Evolutionary conservation across 2,888 invertebrate species (phyloP).

Genomic region (Meteorus cinctellus): DNA sequence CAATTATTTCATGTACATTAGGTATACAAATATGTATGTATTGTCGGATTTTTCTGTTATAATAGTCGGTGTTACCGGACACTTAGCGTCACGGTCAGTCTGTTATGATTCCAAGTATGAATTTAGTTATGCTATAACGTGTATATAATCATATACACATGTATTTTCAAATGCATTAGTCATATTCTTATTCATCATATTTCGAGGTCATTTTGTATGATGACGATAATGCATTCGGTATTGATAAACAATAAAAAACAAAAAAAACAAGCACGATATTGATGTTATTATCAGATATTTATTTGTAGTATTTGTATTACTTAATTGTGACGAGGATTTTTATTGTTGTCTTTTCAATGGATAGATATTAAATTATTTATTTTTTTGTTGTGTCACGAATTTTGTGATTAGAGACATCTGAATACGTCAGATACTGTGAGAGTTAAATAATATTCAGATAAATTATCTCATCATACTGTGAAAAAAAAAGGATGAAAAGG

Average conservation of each 20-base stretch:
- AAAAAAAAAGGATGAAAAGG: too few species aligned
- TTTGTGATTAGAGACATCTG: too few species aligned
- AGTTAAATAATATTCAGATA: too few species aligned
- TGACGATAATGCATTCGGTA: not conserved
- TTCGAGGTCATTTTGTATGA: constrained; percentile 28
- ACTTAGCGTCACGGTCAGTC: constrained; percentile 22
- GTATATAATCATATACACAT: not conserved
- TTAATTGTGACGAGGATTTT: too few species aligned
- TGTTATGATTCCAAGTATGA: constrained; percentile 15
- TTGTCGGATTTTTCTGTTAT: not conserved
- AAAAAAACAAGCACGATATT: not conserved
- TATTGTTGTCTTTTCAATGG: too few species aligned
- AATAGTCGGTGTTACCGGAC: constrained; percentile 11
- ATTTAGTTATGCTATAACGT: constrained; percentile 30
- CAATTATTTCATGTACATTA: not conserved
- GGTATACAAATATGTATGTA: not conserved
- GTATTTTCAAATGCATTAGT: constrained; percentile 5
- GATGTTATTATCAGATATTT: not conserved
- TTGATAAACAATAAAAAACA: not conserved
- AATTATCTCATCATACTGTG: too few species aligned
- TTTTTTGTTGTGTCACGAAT: too few species aligned
- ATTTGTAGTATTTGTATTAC: too few species aligned
- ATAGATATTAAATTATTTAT: too few species aligned
- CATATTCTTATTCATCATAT: constrained; percentile 21
- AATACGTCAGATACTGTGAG: too few species aligned